phyloP scores from a whole-genome alignment of 1,140 invertebrate genomes.

The Lordiphosa collinella region DNA sequence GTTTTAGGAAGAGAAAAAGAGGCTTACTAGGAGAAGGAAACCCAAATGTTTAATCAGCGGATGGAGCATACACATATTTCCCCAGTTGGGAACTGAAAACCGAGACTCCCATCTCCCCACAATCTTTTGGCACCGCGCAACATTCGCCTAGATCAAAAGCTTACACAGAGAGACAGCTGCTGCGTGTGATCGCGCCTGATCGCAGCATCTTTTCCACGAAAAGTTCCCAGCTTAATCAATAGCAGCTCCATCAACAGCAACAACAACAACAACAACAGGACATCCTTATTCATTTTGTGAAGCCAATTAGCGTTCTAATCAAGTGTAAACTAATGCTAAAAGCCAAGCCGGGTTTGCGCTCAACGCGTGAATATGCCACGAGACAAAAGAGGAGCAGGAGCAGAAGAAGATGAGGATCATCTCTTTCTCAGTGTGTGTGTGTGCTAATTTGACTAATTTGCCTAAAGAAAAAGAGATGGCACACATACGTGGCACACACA shows the following conservation, averaged over 20 bases:
- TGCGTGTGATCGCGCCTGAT: conserved; percentile 9
- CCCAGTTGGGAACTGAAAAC: too few relatives aligned
- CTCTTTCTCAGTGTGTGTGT: conserved; percentile 9
- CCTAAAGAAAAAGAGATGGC: conserved; percentile 1
- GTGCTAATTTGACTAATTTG: conserved; percentile 72
- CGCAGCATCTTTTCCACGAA: conserved; percentile 10
- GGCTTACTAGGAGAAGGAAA: too few relatives aligned
- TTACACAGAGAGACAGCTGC: conserved; percentile 30
- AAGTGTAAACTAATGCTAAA: conserved; percentile 78
- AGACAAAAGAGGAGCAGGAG: conserved; percentile 34
- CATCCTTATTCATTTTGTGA: conserved; percentile 8
- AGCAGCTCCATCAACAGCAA: conserved; percentile 35
- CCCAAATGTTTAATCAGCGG: too few relatives aligned
- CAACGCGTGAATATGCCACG: conserved; percentile 75
- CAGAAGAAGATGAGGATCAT: conserved; percentile 8
- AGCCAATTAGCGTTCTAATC: conserved; percentile 75
- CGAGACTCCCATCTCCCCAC: not conserved
- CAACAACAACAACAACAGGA: conserved; percentile 9
- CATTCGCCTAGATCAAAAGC: conserved; percentile 39
- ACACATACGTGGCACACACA: not conserved
- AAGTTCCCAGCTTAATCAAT: conserved; percentile 16
- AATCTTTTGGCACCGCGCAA: conserved; percentile 4
- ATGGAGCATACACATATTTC: too few relatives aligned
- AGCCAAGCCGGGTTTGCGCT: conserved; percentile 67
- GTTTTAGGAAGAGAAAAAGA: too few relatives aligned